These are phyloP conservation scores for Oceanodroma tethys DNA, from an alignment of 2,113 vertebrate species.

Conservation along the genomic window DNA sequence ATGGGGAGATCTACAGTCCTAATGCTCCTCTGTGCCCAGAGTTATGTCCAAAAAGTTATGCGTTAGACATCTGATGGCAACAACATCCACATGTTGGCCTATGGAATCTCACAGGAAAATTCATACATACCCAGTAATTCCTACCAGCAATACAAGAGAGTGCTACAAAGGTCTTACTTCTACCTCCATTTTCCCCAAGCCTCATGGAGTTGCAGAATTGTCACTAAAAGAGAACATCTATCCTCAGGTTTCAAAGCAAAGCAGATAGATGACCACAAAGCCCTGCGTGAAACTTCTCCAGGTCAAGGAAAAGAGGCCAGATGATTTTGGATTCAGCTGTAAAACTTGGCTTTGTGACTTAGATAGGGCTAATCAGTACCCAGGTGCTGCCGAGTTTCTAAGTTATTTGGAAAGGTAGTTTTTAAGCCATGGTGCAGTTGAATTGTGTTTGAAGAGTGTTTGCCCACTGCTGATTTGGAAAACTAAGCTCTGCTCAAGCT, in stretches of 20 bases:
- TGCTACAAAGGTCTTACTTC: not conserved
- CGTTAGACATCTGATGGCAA: not conserved
- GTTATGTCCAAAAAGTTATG: not conserved
- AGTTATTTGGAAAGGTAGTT: not conserved
- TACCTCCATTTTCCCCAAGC: not conserved
- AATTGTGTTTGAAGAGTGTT: not conserved
- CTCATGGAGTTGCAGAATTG: not conserved
- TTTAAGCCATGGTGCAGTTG: not conserved
- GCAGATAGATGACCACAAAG: not conserved
- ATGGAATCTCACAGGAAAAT: not conserved
- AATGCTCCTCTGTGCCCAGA: not conserved
- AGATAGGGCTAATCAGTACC: not conserved
- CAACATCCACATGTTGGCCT: not conserved
- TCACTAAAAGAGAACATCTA: not conserved
- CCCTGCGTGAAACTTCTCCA: not conserved
- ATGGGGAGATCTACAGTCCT: not conserved
- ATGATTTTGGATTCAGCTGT: not conserved
- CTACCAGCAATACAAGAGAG: not conserved
- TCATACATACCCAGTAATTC: not conserved
- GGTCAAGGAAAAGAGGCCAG: not conserved
- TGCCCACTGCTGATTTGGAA: not conserved
- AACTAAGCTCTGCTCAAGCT: accelerated
- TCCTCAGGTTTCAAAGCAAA: not conserved
- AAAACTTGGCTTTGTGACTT: not conserved
- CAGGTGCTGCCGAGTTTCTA: not conserved